Base-by-base conservation (phyloP, 2,113 vertebrate genomes). In the Phoenicopterus ruber region DNA sequence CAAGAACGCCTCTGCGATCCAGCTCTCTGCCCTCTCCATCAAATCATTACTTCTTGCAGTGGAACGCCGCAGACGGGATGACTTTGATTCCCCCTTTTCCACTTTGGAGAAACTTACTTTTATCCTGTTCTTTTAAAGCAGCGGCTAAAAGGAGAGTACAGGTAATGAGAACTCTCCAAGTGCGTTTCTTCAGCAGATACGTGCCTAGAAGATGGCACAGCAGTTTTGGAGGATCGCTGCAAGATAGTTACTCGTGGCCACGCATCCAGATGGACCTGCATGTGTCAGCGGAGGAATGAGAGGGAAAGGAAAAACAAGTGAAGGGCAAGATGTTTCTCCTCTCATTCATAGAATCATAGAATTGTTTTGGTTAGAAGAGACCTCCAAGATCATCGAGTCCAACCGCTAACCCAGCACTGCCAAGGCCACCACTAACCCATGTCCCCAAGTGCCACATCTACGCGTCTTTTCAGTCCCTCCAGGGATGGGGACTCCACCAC, bases 41-140 rank as follows among this genome's bases (percentile, higher is more conserved):
- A n/a, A 24, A 46, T 6, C 8, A 26, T 20, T n/a, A 32, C 49
- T 58, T 19, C 47, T 28, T 18, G 31, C 54, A 38, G 65, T 2
- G 0, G 36, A 36, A 54, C 36, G 11, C n/a, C 1, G 1, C 31
- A 7, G 62, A 28, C 1, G 1, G 40, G 57, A 26, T 1, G 3
- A 16, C 54, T 61, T 29, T 5, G 29, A 44, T 28, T 38, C 25
- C 7, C 13, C 19, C 22, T 47, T 18, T 62, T n/a, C 24, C 31
- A 9, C 28, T 55, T 3, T 14, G 26, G 42, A 26, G 46, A 50
- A 74, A 29, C 24, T 31, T 32, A 9, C 13, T 54, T 78, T 38
- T 25, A 38, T 10, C 67, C 42, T 46, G 36, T 17, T 61, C 69
- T 24, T 61, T 40, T 49, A n/a, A 50, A 38, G 54, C 9, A 61